A percentile compares a stretch with the other conserved stretches of the same genome.
Conservation (phyloP, 2,888 invertebrate genomes). For the Orthosia gracilis region DNA sequence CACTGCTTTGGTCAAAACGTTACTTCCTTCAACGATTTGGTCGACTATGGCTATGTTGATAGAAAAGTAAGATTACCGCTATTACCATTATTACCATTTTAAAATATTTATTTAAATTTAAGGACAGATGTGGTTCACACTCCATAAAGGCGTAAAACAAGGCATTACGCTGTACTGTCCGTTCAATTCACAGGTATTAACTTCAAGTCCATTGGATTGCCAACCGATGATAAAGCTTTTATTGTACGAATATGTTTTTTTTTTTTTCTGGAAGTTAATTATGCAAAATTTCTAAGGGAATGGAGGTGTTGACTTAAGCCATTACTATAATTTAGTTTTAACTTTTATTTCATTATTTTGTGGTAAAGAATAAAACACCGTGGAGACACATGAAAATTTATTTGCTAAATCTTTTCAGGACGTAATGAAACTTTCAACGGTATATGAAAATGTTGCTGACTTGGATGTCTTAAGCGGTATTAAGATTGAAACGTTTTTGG, state of each 20-base stretch:
- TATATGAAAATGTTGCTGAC: slow-evolving; percentile 92
- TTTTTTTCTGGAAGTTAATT: not conserved
- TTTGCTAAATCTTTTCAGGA: slow-evolving; percentile 8
- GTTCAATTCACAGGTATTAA: not conserved
- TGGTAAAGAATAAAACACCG: too few relatives aligned
- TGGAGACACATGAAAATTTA: too few relatives aligned
- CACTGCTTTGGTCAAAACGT: slow-evolving; percentile 94
- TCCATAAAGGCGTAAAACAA: too few relatives aligned
- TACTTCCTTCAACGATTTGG: slow-evolving; percentile 77
- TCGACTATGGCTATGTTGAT: slow-evolving; percentile 2
- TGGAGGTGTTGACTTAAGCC: too few relatives aligned
- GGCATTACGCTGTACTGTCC: not conserved
- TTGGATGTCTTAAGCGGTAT: slow-evolving; percentile 97
- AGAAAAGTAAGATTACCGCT: slow-evolving; percentile 1
- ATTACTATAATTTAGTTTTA: too few relatives aligned
- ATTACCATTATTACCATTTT: too few relatives aligned
- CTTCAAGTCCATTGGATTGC: too few relatives aligned
- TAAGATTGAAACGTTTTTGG: slow-evolving; percentile 93
- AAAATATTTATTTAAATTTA: too few relatives aligned
- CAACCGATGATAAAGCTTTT: too few relatives aligned
- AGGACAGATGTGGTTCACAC: too few relatives aligned
- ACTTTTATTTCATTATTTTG: too few relatives aligned
- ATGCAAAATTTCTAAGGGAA: not conserved
- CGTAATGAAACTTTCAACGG: slow-evolving; percentile 38
- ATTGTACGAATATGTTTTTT: too few relatives aligned